Base-by-base conservation (phyloP, 1,140 invertebrate genomes). In the Meteorus sp. region DNA sequence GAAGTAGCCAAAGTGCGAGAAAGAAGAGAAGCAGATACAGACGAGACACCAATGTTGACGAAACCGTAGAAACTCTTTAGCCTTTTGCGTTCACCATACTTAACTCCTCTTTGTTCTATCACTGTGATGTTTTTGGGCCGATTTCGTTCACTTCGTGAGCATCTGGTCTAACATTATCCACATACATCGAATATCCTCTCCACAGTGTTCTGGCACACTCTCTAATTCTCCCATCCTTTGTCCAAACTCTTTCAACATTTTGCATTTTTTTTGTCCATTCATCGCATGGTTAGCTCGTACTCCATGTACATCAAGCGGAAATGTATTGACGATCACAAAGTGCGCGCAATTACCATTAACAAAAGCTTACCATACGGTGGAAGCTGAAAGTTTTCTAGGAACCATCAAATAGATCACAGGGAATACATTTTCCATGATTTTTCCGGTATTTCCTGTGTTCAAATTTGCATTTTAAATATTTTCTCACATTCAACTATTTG, bases 301-400 rank as follows among this genome's bases (percentile, higher is more conserved):
- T 39, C 35, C 9, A 4, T n/a, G n/a, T n/a, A n/a, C n/a, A n/a
- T n/a, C n/a, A 44, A 51, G 53, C 47, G n/a, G n/a, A n/a, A n/a
- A 56, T 52, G 53, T 61, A 44, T 56, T 25, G 35, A 31, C 29
- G 59, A 56, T 56, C 59, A 61, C 59, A 43, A 35, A n/a, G 45
- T 9, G 47, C 53, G 31, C 29, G 59, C 50, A 56, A 56, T 61
- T 61, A 61, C 47, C 25, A 39, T 58, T 22, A 6, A 58, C 45
- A 48, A 45, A 56, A 44, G 48, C 41, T 51, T 29, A 51, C 27
- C 35, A 2, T 8, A 17, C 29, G 31, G 20, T 48, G 45, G 29
- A 39, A 3, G 5, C 3, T 15, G 35, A 29, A 35, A 33, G 17
- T 29, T 17, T 29, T 9, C 27, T 29, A 4, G 4, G 4, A 9